Evolutionary conservation across 2,888 invertebrate species (phyloP).

Genomic region (Drosophila recens): DNA sequence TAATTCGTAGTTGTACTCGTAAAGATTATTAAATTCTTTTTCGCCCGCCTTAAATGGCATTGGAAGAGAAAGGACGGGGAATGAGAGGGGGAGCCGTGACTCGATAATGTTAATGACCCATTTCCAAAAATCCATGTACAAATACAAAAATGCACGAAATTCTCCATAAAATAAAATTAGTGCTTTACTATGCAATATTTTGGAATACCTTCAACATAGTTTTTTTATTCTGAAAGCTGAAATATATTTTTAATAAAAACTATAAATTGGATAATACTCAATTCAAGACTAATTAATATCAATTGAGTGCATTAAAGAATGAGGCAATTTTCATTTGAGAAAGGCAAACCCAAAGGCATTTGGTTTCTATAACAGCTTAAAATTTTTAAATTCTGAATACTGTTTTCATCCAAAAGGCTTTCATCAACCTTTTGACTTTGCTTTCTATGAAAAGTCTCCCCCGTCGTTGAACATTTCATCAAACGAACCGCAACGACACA

Average conservation of each 20-base stretch:
- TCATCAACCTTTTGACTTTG: slow-evolving; percentile 10
- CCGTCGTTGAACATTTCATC: slow-evolving; percentile 7
- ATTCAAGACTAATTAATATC: slow-evolving; percentile 12
- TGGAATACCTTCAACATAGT: not conserved
- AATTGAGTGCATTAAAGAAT: slow-evolving; percentile 7
- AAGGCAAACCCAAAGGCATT: not conserved
- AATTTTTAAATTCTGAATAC: not conserved
- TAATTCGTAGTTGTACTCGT: slow-evolving; percentile 72
- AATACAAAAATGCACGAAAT: not conserved
- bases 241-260: not conserved
- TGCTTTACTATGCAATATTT: not conserved
- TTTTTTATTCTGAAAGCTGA: not conserved
- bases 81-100: slow-evolving; percentile 40
- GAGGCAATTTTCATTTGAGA: slow-evolving; percentile 5
- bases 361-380: not conserved
- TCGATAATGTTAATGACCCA: slow-evolving; percentile 65
- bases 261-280: not conserved
- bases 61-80: slow-evolving; percentile 8
- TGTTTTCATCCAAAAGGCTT: not conserved
- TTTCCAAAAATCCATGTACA: slow-evolving; percentile 28
- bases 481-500: slow-evolving; percentile 10
- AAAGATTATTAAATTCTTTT: slow-evolving; percentile 72
- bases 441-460: slow-evolving; percentile 8
- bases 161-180: too few species aligned
- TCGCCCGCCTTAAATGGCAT: slow-evolving; percentile 48